Conservation (phyloP, 2,797 vertebrate species). For the Sorex maritimensis region DNA sequence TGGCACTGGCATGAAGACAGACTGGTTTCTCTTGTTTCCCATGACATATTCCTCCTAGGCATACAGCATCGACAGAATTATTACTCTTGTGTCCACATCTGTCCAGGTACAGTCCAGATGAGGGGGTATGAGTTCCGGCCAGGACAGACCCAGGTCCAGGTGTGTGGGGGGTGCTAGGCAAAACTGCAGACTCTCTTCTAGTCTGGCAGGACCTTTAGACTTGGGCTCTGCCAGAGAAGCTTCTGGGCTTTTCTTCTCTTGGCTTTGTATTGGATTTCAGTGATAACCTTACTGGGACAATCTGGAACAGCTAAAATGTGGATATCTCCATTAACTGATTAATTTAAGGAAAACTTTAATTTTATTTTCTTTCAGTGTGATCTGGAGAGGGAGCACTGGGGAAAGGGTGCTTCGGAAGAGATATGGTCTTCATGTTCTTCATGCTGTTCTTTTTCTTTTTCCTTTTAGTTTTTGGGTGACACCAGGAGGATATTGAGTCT, state of each 20-base stretch:
- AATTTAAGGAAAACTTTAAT: not conserved
- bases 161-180: not conserved
- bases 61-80: not conserved
- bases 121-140: not conserved
- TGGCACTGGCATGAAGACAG: constrained; percentile 7
- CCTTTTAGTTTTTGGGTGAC: too few species aligned
- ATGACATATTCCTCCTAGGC: not conserved
- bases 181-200: not conserved
- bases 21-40: constrained; percentile 13
- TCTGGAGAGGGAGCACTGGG: too few species aligned
- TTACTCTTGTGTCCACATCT: not conserved
- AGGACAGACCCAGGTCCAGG: not conserved
- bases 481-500: too few species aligned
- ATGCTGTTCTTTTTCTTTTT: not conserved
- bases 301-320: not conserved
- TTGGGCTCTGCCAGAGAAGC: not conserved
- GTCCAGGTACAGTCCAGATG: not conserved
- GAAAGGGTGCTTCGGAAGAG: too few species aligned
- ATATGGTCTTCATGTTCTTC: not conserved
- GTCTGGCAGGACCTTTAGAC: not conserved
- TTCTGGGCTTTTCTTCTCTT: not conserved
- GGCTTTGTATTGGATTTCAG: not conserved
- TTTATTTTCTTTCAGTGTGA: not conserved
- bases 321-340: not conserved
- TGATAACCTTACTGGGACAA: not conserved